phyloP scores from a whole-genome alignment of 92 coral and sea anemone species.

The Porites cylindrica region DNA sequence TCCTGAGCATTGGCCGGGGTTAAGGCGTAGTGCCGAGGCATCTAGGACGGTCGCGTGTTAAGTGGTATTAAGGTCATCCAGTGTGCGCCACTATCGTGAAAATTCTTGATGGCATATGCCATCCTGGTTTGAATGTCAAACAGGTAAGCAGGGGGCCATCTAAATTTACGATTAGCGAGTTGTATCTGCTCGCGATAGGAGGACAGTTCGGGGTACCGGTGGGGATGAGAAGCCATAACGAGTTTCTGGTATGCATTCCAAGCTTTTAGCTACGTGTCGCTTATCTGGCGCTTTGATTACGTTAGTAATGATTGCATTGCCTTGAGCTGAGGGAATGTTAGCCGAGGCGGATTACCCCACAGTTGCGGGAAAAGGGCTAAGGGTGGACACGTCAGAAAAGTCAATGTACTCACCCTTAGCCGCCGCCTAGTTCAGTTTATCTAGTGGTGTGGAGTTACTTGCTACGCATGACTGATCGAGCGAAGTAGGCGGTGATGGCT shows the following conservation, averaged over 20 bases:
- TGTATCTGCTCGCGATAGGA: not conserved
- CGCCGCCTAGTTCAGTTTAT: not conserved
- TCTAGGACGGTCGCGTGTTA: not conserved
- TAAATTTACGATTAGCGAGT: not conserved
- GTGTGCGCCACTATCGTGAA: not conserved
- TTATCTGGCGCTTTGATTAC: not conserved
- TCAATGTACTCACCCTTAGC: not conserved
- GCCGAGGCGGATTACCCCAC: not conserved
- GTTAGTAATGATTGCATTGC: not conserved
- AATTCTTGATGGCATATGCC: not conserved
- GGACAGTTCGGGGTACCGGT: not conserved
- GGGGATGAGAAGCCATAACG: not conserved
- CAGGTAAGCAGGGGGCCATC: not conserved
- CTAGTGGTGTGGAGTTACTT: not conserved
- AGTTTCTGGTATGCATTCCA: not conserved
- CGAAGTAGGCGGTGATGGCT: not conserved
- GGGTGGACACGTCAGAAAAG: not conserved
- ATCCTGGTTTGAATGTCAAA: not conserved
- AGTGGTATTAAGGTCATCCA: not conserved
- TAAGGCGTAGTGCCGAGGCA: not conserved
- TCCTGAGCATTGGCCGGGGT: constrained; percentile 17
- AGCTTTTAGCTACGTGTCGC: not conserved
- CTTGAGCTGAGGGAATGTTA: not conserved
- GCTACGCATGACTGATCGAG: not conserved
- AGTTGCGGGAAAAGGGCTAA: not conserved